A percentile compares a stretch with the other conserved stretches of the same genome.
These are phyloP conservation scores for Gadus macrocephalus DNA, from an alignment of 2,113 vertebrate species.

Conservation along the genomic window DNA sequence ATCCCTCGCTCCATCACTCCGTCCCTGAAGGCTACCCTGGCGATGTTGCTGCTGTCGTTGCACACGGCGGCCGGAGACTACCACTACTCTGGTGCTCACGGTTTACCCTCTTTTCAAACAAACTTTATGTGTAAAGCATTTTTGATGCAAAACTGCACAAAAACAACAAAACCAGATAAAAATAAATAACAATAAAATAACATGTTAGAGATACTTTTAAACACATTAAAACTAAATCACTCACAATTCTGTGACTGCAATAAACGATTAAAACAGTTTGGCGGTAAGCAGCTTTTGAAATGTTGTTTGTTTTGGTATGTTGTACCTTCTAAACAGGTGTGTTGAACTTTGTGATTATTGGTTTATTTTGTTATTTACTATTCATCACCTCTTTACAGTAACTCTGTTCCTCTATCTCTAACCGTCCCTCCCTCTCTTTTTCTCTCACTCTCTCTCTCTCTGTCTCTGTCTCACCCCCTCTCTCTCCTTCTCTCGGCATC, in stretches of 20 bases:
- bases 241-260: no score
- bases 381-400: background rate
- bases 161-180: no score
- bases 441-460: constrained; percentile 1
- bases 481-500: no score
- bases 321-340: no score
- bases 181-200: no score
- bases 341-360: background rate
- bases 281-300: no score
- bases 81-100: constrained; percentile 71
- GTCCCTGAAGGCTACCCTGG: constrained; percentile 62
- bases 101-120: background rate
- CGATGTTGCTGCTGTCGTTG: constrained; percentile 67
- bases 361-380: background rate
- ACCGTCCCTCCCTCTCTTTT: no score
- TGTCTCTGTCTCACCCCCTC: background rate
- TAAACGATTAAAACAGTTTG: no score
- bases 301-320: no score
- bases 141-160: no score
- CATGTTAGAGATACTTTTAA: no score
- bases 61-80: constrained; percentile 62
- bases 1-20: constrained; percentile 18
- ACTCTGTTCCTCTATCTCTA: background rate
- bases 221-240: no score
- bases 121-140: background rate